Percentiles rank a stretch among this genome's conserved stretches.
Evolutionary conservation across 2,113 vertebrate genomes (phyloP).

Genomic region (Esox niger): DNA sequence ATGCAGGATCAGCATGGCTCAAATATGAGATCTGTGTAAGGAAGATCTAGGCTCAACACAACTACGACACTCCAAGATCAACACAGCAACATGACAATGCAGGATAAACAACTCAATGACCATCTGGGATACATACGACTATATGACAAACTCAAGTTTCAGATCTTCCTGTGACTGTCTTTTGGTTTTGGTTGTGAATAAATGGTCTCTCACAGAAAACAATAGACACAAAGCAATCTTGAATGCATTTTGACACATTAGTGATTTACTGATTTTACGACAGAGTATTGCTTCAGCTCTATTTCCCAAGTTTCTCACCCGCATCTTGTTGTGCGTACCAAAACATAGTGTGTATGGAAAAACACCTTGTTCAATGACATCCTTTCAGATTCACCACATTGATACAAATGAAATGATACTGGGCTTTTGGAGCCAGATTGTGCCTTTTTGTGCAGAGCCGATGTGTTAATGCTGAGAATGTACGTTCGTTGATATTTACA

Average conservation of each 20-base stretch:
- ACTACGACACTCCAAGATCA: no score
- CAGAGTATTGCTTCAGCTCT: constrained; percentile 28
- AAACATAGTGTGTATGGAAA: background rate
- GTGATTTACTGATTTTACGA: constrained; percentile 55
- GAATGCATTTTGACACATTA: constrained; percentile 51
- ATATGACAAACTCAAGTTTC: no score
- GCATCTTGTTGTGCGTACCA: background rate
- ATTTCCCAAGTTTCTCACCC: constrained; percentile 56
- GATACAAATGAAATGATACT: background rate
- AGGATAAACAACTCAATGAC: no score
- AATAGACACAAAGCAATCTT: constrained; percentile 54
- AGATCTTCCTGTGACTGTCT: background rate
- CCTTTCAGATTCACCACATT: background rate
- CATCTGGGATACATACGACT: no score
- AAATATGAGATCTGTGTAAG: background rate
- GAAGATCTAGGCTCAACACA: no score
- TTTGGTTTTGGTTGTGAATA: constrained; percentile 22
- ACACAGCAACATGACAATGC: no score
- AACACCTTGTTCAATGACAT: no score
- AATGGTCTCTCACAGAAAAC: constrained; percentile 40
- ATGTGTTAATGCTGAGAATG: background rate
- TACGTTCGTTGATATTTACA: background rate
- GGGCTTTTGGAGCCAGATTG: no score
- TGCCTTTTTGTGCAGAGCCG: background rate
- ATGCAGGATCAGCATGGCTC: background rate